Evolutionary conservation across 2,113 vertebrate genomes (phyloP), one percentile per base, ranked within the genome.

Genomic region (Phaethon lepturus): DNA sequence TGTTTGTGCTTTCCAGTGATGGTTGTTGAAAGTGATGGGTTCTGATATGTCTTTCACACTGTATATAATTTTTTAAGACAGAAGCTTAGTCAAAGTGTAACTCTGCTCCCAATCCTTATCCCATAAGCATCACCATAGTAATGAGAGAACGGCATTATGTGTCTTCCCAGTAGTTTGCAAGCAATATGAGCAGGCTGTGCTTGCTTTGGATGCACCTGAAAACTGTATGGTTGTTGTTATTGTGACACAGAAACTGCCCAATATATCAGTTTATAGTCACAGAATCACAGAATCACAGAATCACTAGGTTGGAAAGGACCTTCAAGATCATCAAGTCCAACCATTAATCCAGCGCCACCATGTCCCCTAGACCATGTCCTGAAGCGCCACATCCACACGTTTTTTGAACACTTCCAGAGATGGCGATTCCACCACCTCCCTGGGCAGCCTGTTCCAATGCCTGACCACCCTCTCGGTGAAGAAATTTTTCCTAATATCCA

Each of bases 81-180:
- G 24, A 74, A 71, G 8, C 20, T 88, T 2, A 4, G 13, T 35
- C 50, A 66, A 24, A 62, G 38, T 56, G 29, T 72, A 56, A 50
- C 40, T 23, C 31, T 68, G 14, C 13, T 86, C 16, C 23, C 9
- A 52, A 7, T 69, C 15, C 17, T 79, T 75, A 58, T 28, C 26
- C 69, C 45, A 40, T 28, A 82, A 49, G 7, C 9, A 64, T 35
- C 56, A 56, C 7, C 44, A 22, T 4, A 52, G 13, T 50, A 77
- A 62, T 31, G 38, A 87, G 9, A 81, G 5, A 69, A 53, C 8
- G 5, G 50, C 0, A 0, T 24, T 45, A 38, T 7, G 10, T 40
- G 13, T 56, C 53, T 88, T 77, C 11, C 6, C 31, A 40, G 59
- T 33, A 58, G 7, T 52, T 12, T 83, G 25, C n/a, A 76, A 73